A percentile compares a stretch with the other conserved stretches of the same genome.
Conservation (phyloP, 1,140 invertebrate species). For the Drosophila orena region DNA sequence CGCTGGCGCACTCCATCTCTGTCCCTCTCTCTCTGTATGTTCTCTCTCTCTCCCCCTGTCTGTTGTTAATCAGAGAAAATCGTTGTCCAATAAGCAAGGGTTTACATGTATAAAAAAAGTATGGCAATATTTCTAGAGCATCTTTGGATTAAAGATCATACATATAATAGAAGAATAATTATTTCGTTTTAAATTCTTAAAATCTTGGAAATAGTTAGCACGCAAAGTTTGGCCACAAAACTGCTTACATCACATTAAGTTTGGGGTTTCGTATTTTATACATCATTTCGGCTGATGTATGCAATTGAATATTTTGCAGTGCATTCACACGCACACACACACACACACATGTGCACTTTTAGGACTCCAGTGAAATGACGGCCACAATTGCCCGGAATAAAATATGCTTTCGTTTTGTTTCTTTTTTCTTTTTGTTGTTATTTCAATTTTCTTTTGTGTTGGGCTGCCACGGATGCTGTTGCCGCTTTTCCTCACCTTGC, state of each 20-base stretch:
- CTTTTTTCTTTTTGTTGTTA: conserved; percentile 41
- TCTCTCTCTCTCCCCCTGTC: not conserved
- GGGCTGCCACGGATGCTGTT: conserved; percentile 21
- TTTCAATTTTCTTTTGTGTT: conserved; percentile 72
- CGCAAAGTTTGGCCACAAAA: too few relatives aligned
- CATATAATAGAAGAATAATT: too few relatives aligned
- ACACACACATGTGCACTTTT: conserved; percentile 13
- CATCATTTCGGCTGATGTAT: too few relatives aligned
- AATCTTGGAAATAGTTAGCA: too few relatives aligned
- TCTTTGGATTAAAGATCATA: too few relatives aligned
- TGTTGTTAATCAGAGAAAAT: conserved; percentile 73
- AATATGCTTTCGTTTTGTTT: conserved; percentile 30
- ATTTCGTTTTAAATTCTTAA: too few relatives aligned
- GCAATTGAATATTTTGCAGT: not conserved
- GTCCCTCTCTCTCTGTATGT: not conserved
- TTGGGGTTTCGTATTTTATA: too few relatives aligned
- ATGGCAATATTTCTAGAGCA: too few relatives aligned
- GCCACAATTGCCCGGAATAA: conserved; percentile 71
- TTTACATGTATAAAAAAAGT: not conserved
- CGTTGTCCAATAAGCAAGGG: conserved; percentile 48
- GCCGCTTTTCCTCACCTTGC: not conserved
- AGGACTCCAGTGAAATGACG: conserved; percentile 42
- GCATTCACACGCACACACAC: not conserved
- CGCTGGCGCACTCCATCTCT: conserved; percentile 55
- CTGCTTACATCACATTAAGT: too few relatives aligned